Evolutionary conservation across 2,888 invertebrate species (phyloP).

Genomic region (Myopa tessellatipennis): DNA sequence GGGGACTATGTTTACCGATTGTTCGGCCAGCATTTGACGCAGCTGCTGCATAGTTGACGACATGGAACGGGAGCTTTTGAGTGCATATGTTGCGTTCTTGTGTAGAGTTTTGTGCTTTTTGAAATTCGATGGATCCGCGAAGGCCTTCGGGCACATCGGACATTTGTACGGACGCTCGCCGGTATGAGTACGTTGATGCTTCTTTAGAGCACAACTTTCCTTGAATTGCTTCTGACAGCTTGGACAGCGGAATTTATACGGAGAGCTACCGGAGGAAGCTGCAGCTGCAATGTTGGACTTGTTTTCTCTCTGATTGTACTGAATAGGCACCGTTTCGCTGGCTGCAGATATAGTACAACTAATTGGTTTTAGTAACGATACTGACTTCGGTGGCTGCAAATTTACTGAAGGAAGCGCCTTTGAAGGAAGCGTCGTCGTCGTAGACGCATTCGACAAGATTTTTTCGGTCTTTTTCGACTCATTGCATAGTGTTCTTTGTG

Average conservation of each 20-base stretch:
- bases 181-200: slow-evolving; percentile 53
- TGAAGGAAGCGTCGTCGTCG: neutral
- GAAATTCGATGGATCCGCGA: slow-evolving; percentile 69
- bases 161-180: slow-evolving; percentile 77
- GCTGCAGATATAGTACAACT: neutral
- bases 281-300: neutral
- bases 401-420: neutral
- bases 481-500: slow-evolving; percentile 4
- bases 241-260: slow-evolving; percentile 41
- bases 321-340: neutral
- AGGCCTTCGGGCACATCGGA: slow-evolving; percentile 74
- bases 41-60: slow-evolving; percentile 17
- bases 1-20: neutral
- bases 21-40: slow-evolving; percentile 30
- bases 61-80: slow-evolving; percentile 34
- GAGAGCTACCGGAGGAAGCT: neutral
- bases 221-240: slow-evolving; percentile 50
- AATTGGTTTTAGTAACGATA: neutral
- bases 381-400: neutral
- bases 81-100: slow-evolving; percentile 47
- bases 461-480: neutral
- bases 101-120: slow-evolving; percentile 52
- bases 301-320: neutral
- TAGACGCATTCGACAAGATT: neutral
- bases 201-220: slow-evolving; percentile 47